Conservation (phyloP, 2,113 vertebrate species). For the Anolis carolinensis region DNA sequence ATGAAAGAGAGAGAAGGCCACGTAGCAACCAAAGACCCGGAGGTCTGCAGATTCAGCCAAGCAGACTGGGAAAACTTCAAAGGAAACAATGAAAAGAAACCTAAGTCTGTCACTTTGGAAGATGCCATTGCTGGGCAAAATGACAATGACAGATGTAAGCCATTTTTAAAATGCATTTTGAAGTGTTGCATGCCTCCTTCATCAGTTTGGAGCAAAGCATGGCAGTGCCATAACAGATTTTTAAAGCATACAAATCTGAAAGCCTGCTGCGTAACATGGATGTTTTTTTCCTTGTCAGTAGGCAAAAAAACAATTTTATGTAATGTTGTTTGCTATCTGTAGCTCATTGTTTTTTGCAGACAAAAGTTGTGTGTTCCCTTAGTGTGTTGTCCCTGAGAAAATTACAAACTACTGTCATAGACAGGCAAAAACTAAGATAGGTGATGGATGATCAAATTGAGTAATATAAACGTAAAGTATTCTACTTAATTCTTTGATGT, state of each 20-base stretch:
- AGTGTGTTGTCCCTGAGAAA: neutral
- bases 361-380: neutral
- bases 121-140: constrained; percentile 79
- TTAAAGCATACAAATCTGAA: neutral
- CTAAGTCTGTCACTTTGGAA: constrained; percentile 79
- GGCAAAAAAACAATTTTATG: neutral
- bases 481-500: neutral
- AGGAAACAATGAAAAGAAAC: constrained; percentile 82
- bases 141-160: constrained; percentile 81
- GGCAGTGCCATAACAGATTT: neutral
- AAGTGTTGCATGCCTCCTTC: constrained; percentile 27
- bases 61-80: constrained; percentile 85
- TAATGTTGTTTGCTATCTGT: neutral
- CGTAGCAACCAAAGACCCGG: constrained; percentile 86
- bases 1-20: constrained; percentile 92
- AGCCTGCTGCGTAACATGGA: neutral
- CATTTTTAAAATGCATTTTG: constrained; percentile 59
- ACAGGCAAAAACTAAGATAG: neutral
- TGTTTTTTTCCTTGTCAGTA: neutral
- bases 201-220: constrained; percentile 33
- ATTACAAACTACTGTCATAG: neutral
- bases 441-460: neutral
- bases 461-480: neutral
- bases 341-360: neutral
- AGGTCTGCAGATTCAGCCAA: constrained; percentile 82